Base-by-base conservation (phyloP, 2,113 vertebrate species). In the Pterocles orientalis region DNA sequence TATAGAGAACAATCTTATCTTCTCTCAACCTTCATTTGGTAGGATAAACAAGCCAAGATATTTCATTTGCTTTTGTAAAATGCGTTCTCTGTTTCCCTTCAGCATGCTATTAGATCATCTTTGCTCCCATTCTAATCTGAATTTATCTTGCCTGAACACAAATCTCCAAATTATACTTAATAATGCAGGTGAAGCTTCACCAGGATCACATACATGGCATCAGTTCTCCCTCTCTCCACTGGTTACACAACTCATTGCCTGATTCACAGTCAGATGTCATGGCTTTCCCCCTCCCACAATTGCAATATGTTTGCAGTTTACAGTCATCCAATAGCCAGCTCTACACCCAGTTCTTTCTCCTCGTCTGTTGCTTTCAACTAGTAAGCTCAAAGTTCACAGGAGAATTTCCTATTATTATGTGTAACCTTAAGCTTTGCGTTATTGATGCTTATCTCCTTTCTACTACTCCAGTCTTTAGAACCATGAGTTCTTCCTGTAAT, bases 1-100 rank as follows among this genome's bases (percentile, higher is more conserved):
- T 95, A 78, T 54, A 83, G 61, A 53, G 73, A 92, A 92, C 50
- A 90, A 87, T 92, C 73, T 56, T 91, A 96, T 96, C 89, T 91
- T 77, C 87, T 57, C 50, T 82, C 69, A 90, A 75, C 68, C 75
- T 94, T 91, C 91, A 88, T 95, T 95, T 56, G 23, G 56, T 77
- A 72, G 82, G 61, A 87, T 68, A 90, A 95, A 82, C 82, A 94
- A 76, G 50, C 57, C 70, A 65, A 87, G 61, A 69, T 87, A 82
- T 70, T 95, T 91, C 6, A 85, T 94, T 91, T 94, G 34, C 45
- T 92, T 91, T 69, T 62, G 28, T 65, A 94, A 93, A 77, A 95
- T 70, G 54, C 6, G 2, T 85, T 73, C 75, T 76, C 28, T 68
- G 1, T 69, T 91, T 77, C 5, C 36, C 41, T 65, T 65, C 81